Base-by-base conservation (phyloP, 2,797 vertebrate species). In the Petrocephalus sullivani region DNA sequence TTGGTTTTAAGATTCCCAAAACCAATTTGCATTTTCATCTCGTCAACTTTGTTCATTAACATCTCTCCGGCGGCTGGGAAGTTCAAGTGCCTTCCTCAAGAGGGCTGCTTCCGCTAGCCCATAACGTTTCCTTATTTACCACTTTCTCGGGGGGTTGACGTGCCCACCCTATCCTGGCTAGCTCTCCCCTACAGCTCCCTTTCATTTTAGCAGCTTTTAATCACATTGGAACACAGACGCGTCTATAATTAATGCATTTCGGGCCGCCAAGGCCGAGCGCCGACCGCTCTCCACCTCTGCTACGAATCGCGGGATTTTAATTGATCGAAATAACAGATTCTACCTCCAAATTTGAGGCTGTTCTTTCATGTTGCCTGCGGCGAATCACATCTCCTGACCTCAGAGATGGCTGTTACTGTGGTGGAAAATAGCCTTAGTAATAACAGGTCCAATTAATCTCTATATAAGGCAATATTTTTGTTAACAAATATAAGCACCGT, bases 161-260 rank as follows among this genome's bases (percentile, higher is more conserved):
- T 46, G 23, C 51, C 60, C 67, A 1, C 54, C 12, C 60, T 19
- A 46, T 37, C 49, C 41, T 5, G 53, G 41, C 41, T 61, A 23
- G 67, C n/a, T 46, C 10, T 51, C 46, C 12, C 81, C 6, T 61
- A 84, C 56, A 56, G 16, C 46, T 67, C 41, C 41, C 78, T 84
- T 88, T 84, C 12, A 88, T 56, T 71, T 85, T 88, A 28, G n/a
- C 58, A 21, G 71, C 82, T 88, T 75, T 88, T 58, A 87, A 71
- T 75, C 67, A 75, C 61, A 71, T 12, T 56, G n/a, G 46, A 75
- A 37, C 86, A 71, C 49, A 64, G 19, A 56, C 64, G 1, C 28
- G 33, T 53, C 49, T 54, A 75, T 87, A 87, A 87, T 87, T n/a
- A 87, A 75, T 87, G 46, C 46, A 16, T 54, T 53, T 33, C 61